Evolutionary conservation across 2,888 invertebrate species (phyloP).

Genomic region (Encarsia formosa): DNA sequence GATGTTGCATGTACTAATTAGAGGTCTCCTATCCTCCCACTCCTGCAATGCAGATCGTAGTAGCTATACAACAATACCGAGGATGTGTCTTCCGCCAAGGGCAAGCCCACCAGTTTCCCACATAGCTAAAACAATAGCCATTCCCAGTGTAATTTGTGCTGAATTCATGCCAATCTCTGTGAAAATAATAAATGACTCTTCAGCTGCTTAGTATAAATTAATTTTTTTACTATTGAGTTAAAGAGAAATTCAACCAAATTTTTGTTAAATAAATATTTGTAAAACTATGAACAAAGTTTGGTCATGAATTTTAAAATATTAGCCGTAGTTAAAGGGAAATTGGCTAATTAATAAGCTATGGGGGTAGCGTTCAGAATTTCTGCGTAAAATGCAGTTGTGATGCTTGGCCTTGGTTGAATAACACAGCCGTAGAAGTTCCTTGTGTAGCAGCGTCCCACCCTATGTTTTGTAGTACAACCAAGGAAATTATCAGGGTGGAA

Average conservation of each 20-base stretch:
- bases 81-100: conserved; percentile 51
- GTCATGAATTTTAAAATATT: conserved; percentile 39
- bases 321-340: conserved; percentile 36
- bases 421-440: conserved; percentile 52
- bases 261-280: too few species aligned
- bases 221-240: too few species aligned
- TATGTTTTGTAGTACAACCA: conserved; percentile 49
- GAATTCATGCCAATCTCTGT: conserved; percentile 38
- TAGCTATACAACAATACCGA: conserved; percentile 53
- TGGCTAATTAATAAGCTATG: conserved; percentile 43
- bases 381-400: conserved; percentile 42
- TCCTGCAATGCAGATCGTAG: conserved; percentile 50
- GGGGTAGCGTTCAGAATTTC: conserved; percentile 45
- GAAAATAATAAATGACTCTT: too few species aligned
- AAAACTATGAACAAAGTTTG: conserved; percentile 31
- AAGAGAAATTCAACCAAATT: too few species aligned
- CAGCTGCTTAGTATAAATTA: too few species aligned
- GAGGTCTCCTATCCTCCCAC: conserved; percentile 45
- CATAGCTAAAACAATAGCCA: conserved; percentile 44
- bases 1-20: conserved; percentile 48
- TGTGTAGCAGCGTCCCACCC: conserved; percentile 52
- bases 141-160: conserved; percentile 41
- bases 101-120: conserved; percentile 50
- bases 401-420: conserved; percentile 51
- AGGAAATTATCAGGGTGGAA: conserved; percentile 39